phyloP scores from a whole-genome alignment of 2,113 vertebrate genomes.

The Tupaia chinensis region DNA sequence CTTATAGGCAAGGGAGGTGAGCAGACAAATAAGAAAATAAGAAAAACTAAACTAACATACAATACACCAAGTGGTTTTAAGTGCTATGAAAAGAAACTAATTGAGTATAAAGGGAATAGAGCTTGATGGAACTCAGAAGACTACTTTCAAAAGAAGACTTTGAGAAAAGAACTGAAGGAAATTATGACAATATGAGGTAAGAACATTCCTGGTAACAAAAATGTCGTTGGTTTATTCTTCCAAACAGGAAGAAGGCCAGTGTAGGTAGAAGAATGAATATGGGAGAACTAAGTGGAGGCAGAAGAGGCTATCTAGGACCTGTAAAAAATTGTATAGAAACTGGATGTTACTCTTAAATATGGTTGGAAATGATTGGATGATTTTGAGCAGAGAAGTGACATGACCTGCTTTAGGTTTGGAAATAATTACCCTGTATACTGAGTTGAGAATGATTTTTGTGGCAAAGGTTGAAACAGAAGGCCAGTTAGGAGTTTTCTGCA shows the following conservation, averaged over 20 bases:
- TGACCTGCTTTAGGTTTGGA: background rate
- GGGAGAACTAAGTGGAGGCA: background rate
- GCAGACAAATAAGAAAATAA: background rate
- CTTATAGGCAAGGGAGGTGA: rapidly evolving
- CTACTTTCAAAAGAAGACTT: background rate
- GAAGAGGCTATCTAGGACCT: too few relatives aligned
- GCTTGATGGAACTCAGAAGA: background rate
- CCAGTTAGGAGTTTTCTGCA: background rate
- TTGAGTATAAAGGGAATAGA: background rate
- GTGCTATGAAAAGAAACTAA: background rate
- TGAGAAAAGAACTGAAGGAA: background rate
- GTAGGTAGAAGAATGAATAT: background rate
- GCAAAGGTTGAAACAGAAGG: background rate
- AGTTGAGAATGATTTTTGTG: background rate
- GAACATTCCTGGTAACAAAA: background rate
- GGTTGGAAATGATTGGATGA: background rate
- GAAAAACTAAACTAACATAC: background rate
- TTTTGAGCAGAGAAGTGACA: background rate
- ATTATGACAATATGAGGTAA: background rate
- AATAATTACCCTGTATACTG: background rate
- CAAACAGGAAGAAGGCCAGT: background rate
- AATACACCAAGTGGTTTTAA: background rate
- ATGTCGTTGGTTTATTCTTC: background rate
- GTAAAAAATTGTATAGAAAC: background rate
- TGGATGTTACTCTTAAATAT: background rate